These are phyloP conservation scores for Engraulis encrasicolus DNA, from an alignment of 2,113 vertebrate genomes.

Conservation along the genomic window DNA sequence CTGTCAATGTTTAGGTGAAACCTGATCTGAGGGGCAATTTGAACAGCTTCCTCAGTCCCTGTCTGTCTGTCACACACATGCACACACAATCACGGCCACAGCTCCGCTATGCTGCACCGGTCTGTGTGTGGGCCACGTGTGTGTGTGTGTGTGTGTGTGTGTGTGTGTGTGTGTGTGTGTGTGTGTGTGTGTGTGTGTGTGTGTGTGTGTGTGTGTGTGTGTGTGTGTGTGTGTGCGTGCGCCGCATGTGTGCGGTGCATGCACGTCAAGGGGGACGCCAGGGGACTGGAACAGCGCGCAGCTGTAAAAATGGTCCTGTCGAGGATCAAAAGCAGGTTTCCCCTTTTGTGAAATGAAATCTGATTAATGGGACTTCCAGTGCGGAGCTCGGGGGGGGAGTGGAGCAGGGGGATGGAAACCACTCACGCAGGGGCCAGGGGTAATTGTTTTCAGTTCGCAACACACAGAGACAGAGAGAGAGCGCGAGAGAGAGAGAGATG, in stretches of 20 bases:
- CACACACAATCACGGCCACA: neutral
- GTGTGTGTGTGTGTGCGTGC: neutral
- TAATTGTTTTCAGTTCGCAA: conserved; percentile 53
- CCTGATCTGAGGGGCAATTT: conserved; percentile 43
- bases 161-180: neutral
- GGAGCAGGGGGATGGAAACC: conserved; percentile 63
- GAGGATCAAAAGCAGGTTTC: conserved; percentile 58
- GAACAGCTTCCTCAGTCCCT: conserved; percentile 30
- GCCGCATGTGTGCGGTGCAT: no score
- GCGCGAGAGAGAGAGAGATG: conserved; percentile 52
- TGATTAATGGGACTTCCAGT: conserved; percentile 59
- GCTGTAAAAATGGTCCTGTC: conserved; percentile 56
- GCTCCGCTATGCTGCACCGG: neutral
- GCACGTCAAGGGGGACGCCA: neutral
- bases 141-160: neutral
- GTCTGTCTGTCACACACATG: conserved; percentile 22
- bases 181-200: neutral
- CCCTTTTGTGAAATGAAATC: conserved; percentile 60
- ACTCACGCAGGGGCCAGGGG: conserved; percentile 59
- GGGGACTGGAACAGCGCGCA: conserved; percentile 46
- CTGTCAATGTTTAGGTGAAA: conserved; percentile 64
- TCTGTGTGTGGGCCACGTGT: conserved; percentile 3
- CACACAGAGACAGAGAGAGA: no score
- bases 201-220: neutral
- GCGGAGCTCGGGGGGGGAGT: conserved; percentile 49